A percentile compares a stretch with the other conserved stretches of the same genome.
Conservation (phyloP, 2,888 invertebrate genomes). For the Imbricaverruca yamaguchii region DNA sequence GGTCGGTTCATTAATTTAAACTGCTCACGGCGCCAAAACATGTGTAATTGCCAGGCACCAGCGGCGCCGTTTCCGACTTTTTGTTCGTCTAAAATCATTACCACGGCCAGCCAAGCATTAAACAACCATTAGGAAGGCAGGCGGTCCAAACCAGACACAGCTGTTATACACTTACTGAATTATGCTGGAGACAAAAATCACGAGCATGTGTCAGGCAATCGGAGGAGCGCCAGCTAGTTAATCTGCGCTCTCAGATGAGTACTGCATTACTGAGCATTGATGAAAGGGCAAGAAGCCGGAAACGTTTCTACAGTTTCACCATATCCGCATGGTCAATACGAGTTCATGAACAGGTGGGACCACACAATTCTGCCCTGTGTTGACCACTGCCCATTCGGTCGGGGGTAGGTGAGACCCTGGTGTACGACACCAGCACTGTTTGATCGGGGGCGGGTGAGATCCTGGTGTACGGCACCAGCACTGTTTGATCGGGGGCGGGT, state of each 20-base stretch:
- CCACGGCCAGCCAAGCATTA: not conserved
- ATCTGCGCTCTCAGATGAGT: not conserved
- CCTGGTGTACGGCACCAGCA: too few species aligned
- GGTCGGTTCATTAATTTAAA: not conserved
- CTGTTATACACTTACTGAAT: not conserved
- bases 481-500: too few species aligned
- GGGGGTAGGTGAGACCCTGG: too few species aligned
- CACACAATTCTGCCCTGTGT: too few species aligned
- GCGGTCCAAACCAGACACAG: not conserved
- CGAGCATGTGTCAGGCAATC: not conserved
- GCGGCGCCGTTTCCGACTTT: not conserved
- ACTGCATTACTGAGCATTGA: too few species aligned
- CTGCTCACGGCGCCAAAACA: not conserved
- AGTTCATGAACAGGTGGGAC: too few species aligned
- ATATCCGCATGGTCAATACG: too few species aligned
- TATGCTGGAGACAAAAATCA: not conserved
- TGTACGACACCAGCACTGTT: too few species aligned
- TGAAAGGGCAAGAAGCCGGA: too few species aligned
- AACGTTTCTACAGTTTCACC: too few species aligned
- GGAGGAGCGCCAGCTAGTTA: not conserved
- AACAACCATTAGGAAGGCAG: not conserved
- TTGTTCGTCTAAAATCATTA: slow-evolving; percentile 6
- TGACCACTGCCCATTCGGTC: too few species aligned
- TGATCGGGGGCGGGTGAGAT: too few species aligned
- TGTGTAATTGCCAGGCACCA: not conserved